Base-by-base conservation (phyloP, 2,888 invertebrate species). In the Drosophila histrio region DNA sequence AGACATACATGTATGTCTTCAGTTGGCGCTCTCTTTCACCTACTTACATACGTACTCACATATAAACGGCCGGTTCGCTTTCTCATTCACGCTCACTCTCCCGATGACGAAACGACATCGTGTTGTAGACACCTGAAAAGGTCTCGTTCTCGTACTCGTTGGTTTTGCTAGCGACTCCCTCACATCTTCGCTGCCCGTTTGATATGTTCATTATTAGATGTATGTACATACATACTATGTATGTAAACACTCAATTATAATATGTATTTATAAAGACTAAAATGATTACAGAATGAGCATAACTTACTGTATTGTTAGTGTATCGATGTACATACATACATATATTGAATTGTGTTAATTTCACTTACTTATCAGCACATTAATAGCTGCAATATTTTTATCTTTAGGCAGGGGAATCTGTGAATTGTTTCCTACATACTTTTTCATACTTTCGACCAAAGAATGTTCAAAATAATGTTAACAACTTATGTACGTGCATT, bases 91-190 rank as follows among this genome's bases (percentile, higher is more conserved):
- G 47, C 1, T 30, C 19, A 11, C 52, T 34, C 43, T 43, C 34
- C 32, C 53, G 53, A 17, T 57, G 41, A 43, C 54, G 24, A 41
- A 43, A 38, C 17, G 46, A 19, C 32, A 24, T 22, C 26, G 57
- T 52, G n/a, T 67, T 52, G n/a, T 67, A 68, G 59, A 77, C 32
- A 75, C 64, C 63, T 75, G 52, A 61, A 64, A 46, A 13, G 15
- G 60, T 71, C 71, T 76, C 54, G 75, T 49, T 70, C 56, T 67
- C 69, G 70, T 69, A 50, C 64, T 74, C 77, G 74, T 65, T 71
- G 72, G 32, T 62, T 59, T 62, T 44, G 41, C 36, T 19, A 15
- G 56, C 19, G 32, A 17, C 58, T 43, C 24, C 54, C 46, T 34
- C 43, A 22, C 26, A 11, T 38, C 36, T 26, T 11, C 11, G 5